phyloP scores from a whole-genome alignment of 2,888 invertebrate genomes.

The Pristionchus arcanus region DNA sequence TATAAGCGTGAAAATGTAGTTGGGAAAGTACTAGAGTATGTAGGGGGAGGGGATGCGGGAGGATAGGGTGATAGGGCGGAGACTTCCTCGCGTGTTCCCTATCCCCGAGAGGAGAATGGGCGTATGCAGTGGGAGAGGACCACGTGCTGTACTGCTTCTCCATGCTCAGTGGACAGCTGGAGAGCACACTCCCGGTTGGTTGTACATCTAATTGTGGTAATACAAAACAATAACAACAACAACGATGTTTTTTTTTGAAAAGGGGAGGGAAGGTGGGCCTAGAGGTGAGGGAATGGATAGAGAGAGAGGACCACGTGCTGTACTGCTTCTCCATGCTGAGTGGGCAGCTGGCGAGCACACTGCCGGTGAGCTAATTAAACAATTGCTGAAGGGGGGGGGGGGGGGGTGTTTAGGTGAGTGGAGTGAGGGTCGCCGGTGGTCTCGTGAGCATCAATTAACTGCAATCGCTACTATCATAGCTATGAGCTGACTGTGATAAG shows the following conservation, averaged over 20 bases:
- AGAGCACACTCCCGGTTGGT: conserved; percentile 90
- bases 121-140: conserved; percentile 98
- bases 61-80: no score
- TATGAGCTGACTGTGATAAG: background rate
- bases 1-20: no score
- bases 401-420: background rate
- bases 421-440: no score
- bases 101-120: conserved; percentile 94
- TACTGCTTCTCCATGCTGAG: conserved; percentile 97
- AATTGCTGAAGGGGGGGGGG: background rate
- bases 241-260: no score
- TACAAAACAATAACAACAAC: no score
- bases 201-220: background rate
- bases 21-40: no score
- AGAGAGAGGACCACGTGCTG: conserved; percentile 96
- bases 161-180: conserved; percentile 94
- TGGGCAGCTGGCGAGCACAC: conserved; percentile 95
- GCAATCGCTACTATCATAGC: background rate
- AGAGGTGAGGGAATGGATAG: no score
- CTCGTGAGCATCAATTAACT: no score
- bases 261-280: no score
- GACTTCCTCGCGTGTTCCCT: conserved; percentile 94
- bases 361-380: no score
- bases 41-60: no score
- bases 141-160: conserved; percentile 97